phyloP scores from a whole-genome alignment of 2,797 vertebrate genomes.

The Oryzias sinensis region DNA sequence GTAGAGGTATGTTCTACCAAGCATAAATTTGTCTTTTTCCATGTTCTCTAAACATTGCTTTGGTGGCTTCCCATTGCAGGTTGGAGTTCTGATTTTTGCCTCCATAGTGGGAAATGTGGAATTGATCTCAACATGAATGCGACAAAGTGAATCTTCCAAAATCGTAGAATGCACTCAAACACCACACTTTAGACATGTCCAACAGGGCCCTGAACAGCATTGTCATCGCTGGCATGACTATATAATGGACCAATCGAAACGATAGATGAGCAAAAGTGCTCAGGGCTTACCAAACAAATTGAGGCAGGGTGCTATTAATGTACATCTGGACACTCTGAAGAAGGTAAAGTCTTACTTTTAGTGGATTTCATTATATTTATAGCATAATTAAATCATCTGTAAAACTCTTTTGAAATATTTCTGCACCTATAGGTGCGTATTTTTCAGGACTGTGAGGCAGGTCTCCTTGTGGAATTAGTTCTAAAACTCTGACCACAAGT shows the following conservation, averaged over 20 bases:
- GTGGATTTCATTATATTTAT: background rate
- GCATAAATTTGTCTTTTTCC: background rate
- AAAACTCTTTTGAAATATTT: no score
- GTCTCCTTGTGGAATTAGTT: slow-evolving; percentile 91
- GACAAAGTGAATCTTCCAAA: slow-evolving; percentile 88
- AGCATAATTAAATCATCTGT: no score
- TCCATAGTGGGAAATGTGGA: slow-evolving; percentile 97
- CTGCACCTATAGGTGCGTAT: slow-evolving; percentile 79
- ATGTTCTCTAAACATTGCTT: background rate
- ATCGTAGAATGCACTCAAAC: slow-evolving; percentile 91
- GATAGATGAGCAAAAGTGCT: slow-evolving; percentile 87
- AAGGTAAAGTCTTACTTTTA: slow-evolving; percentile 66
- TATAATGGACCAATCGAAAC: slow-evolving; percentile 93
- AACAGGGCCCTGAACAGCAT: slow-evolving; percentile 91
- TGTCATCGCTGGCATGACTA: slow-evolving; percentile 98
- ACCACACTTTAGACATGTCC: slow-evolving; percentile 95
- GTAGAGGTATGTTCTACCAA: no score
- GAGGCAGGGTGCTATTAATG: slow-evolving; percentile 93
- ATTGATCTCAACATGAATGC: slow-evolving; percentile 98
- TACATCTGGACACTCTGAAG: slow-evolving; percentile 93
- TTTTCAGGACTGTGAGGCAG: slow-evolving; percentile 94
- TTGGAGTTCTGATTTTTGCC: slow-evolving; percentile 93
- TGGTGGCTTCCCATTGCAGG: slow-evolving; percentile 31
- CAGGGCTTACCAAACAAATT: slow-evolving; percentile 90
- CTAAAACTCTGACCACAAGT: slow-evolving; percentile 93